Conservation (phyloP, 1,140 invertebrate genomes). For the Panagrolaimus sp. region DNA sequence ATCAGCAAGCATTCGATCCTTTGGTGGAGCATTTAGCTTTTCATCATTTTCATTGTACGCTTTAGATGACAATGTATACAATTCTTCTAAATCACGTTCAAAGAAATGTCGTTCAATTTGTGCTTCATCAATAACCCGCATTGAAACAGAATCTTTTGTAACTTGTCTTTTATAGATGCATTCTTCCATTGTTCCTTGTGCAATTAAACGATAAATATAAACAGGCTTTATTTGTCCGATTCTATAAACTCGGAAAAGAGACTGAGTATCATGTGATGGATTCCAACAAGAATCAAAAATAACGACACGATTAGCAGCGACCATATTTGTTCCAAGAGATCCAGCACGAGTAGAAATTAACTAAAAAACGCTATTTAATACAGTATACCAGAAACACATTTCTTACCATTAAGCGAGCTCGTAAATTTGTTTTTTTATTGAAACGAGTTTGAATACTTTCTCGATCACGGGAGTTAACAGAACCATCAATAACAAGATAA, state of each 20-base stretch:
- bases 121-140: slow-evolving; percentile 90
- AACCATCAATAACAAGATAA: slow-evolving; percentile 19
- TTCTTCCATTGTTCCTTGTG: slow-evolving; percentile 87
- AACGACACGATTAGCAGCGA: slow-evolving; percentile 88
- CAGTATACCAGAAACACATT: too few relatives aligned
- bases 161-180: slow-evolving; percentile 95
- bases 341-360: slow-evolving; percentile 92
- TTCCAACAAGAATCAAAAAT: slow-evolving; percentile 98
- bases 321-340: slow-evolving; percentile 87
- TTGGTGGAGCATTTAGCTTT: slow-evolving; percentile 32
- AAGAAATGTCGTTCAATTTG: slow-evolving; percentile 93
- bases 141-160: slow-evolving; percentile 84
- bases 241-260: slow-evolving; percentile 84
- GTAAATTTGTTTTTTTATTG: slow-evolving; percentile 46
- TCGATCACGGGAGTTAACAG: slow-evolving; percentile 32
- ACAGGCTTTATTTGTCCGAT: slow-evolving; percentile 77
- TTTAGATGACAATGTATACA: slow-evolving; percentile 77
- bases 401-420: slow-evolving; percentile 23
- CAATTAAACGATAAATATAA: slow-evolving; percentile 75
- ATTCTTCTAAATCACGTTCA: slow-evolving; percentile 75
- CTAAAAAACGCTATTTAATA: too few relatives aligned
- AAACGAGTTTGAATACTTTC: slow-evolving; percentile 48
- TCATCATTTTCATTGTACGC: slow-evolving; percentile 18
- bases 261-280: slow-evolving; percentile 93
- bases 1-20: slow-evolving; percentile 52